Evolutionary conservation across 2,113 vertebrate species (phyloP), one percentile per base, ranked within the genome.

Genomic region (Petrocephalus microphthalmus): DNA sequence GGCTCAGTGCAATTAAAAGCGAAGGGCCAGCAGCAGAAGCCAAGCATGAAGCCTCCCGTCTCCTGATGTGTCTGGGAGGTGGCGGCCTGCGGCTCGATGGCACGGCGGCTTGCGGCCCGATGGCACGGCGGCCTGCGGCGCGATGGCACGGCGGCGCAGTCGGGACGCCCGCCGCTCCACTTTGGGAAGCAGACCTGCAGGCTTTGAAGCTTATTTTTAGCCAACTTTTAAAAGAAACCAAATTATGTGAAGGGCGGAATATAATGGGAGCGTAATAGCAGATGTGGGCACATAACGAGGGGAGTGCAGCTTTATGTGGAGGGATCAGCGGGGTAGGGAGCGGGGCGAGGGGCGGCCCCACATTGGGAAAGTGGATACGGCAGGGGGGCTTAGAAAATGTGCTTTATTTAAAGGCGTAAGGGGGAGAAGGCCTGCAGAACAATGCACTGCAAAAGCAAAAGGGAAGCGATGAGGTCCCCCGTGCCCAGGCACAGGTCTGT

Each of bases 141-240:
- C 11, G 33, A 47, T 22, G 45, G 19, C 45, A 8, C 60, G 20
- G 60, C 42, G 42, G 42, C 60, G 20, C 13, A 7, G 1, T n/a
- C 78, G 10, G 7, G 8, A 83, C 47, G 11, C 20, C 37, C 3
- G 45, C 42, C 2, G 7, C 42, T 49, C 17, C 45, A n/a, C 51
- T 56, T 33, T 4, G 52, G 49, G 49, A 56, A 53, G 33, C 15
- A 85, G 52, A 85, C 52, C 84, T 85, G 49, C 51, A 7, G 5
- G 52, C n/a, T 85, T 29, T 54, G 84, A 33, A 85, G 52, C 20
- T 22, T 83, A 83, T 83, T 83, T 83, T 83, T 83, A 83, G 45
- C 1, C 17, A 1, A 37, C 25, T 85, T 29, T 85, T 29, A 74
- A 53, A 51, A 52, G 49, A 52, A 85, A 52, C 51, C 47, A 54